Evolutionary conservation across 2,797 vertebrate genomes (phyloP).

Genomic region (Diplodus puntazzo): DNA sequence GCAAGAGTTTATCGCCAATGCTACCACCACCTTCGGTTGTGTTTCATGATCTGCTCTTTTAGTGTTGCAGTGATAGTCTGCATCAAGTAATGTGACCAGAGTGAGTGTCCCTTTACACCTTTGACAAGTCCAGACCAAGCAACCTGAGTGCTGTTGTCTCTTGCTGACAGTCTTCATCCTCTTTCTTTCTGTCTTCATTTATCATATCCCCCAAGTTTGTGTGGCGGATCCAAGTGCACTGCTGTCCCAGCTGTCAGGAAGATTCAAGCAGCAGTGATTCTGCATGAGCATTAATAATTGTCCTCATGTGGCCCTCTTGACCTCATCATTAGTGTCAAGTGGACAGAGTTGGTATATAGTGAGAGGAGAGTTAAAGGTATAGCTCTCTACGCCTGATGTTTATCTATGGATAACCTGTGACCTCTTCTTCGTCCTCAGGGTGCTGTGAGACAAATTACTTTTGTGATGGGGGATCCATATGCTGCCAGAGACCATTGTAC

Average conservation of each 20-base stretch:
- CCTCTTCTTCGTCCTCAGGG: slow-evolving; percentile 78
- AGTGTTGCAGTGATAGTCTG: neutral
- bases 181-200: neutral
- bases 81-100: neutral
- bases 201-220: neutral
- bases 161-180: neutral
- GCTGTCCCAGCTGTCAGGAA: neutral
- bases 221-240: neutral
- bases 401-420: slow-evolving; percentile 13
- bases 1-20: neutral
- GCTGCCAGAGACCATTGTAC: slow-evolving; percentile 81
- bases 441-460: slow-evolving; percentile 84
- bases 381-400: slow-evolving; percentile 10
- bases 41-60: neutral
- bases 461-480: slow-evolving; percentile 86
- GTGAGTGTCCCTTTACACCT: neutral
- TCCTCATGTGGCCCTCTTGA: neutral
- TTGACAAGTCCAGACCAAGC: neutral
- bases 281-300: neutral
- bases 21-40: too few relatives aligned
- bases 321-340: neutral
- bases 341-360: neutral
- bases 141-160: neutral
- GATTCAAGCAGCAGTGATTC: neutral
- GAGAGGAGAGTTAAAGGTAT: neutral